Percentiles rank a stretch among this genome's conserved stretches.
These are phyloP conservation scores for Drosophila paranaensis DNA, from an alignment of 2,888 invertebrate genomes.

Conservation along the genomic window DNA sequence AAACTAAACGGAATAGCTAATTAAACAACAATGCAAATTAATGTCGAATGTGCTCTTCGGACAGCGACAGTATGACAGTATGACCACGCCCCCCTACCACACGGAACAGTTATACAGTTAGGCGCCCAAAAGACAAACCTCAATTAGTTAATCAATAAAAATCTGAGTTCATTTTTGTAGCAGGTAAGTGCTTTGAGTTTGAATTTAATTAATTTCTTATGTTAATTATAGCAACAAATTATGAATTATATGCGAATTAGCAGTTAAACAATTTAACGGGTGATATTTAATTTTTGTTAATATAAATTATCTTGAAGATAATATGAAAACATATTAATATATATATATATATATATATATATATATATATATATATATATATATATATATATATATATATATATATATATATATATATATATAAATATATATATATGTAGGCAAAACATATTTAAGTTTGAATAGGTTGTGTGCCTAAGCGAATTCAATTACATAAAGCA, in stretches of 20 bases:
- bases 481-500: slow-evolving; percentile 23
- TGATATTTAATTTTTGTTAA: slow-evolving; percentile 73
- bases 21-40: slow-evolving; percentile 50
- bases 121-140: slow-evolving; percentile 12
- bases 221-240: slow-evolving; percentile 45
- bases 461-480: slow-evolving; percentile 20
- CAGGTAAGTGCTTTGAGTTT: slow-evolving; percentile 64
- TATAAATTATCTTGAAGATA: slow-evolving; percentile 52
- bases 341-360: neutral
- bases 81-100: neutral
- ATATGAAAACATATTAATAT: neutral
- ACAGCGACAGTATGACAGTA: slow-evolving; percentile 39
- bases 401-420: slow-evolving; percentile 1
- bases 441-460: slow-evolving; percentile 7
- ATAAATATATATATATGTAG: neutral
- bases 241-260: slow-evolving; percentile 57
- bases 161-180: slow-evolving; percentile 45
- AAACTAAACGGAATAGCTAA: slow-evolving; percentile 43
- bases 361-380: neutral
- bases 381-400: neutral
- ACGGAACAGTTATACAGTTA: slow-evolving; percentile 1
- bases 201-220: slow-evolving; percentile 8
- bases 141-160: slow-evolving; percentile 5
- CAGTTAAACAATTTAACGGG: slow-evolving; percentile 66
- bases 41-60: slow-evolving; percentile 35